phyloP scores from a whole-genome alignment of 2,888 invertebrate species.

The Latheticus oryzae region DNA sequence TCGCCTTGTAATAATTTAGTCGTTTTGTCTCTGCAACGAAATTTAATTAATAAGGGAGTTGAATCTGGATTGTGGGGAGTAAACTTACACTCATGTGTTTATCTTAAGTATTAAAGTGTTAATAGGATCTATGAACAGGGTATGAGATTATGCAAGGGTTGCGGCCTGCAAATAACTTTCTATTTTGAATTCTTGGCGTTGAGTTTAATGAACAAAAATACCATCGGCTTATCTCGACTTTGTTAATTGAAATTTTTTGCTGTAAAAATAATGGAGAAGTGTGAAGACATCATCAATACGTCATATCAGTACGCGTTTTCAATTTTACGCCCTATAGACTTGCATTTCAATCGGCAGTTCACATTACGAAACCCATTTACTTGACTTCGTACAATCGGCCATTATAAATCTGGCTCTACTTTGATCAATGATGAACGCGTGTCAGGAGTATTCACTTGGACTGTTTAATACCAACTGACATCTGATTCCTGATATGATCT shows the following conservation, averaged over 20 bases:
- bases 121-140: conserved; percentile 50
- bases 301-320: conserved; percentile 59
- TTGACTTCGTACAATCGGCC: conserved; percentile 48
- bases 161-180: conserved; percentile 36
- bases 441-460: conserved; percentile 49
- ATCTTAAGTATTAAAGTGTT: conserved; percentile 54
- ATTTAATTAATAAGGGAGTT: conserved; percentile 52
- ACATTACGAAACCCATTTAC: conserved; percentile 54
- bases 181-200: too few relatives aligned
- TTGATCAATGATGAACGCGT: conserved; percentile 47
- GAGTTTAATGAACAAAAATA: too few relatives aligned
- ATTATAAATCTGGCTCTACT: conserved; percentile 42
- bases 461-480: conserved; percentile 53
- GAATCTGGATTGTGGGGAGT: conserved; percentile 49
- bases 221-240: too few relatives aligned
- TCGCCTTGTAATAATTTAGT: conserved; percentile 46
- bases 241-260: too few relatives aligned
- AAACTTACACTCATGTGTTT: conserved; percentile 52
- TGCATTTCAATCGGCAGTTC: conserved; percentile 56
- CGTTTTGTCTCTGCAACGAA: conserved; percentile 49
- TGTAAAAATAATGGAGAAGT: conserved; percentile 38
- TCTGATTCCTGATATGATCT: conserved; percentile 54
- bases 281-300: conserved; percentile 52
- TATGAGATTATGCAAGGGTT: conserved; percentile 51
- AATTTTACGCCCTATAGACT: conserved; percentile 60